These are phyloP conservation scores for Catocala nupta DNA, from an alignment of 2,888 invertebrate genomes.

Conservation along the genomic window DNA sequence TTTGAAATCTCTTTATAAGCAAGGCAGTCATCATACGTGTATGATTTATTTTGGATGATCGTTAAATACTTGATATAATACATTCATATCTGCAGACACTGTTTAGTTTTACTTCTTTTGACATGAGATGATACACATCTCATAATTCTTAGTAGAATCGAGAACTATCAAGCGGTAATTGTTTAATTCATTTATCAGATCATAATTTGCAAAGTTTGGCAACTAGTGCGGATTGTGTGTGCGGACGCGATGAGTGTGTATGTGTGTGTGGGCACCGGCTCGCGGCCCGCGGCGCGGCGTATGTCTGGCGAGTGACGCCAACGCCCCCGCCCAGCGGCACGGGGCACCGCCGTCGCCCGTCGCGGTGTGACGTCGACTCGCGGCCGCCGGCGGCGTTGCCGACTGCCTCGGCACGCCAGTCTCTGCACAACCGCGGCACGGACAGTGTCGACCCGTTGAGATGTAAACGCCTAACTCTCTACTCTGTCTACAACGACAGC, in stretches of 20 bases:
- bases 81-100: slow-evolving; percentile 38
- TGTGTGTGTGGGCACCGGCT: slow-evolving; percentile 41
- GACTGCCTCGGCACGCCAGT: slow-evolving; percentile 63
- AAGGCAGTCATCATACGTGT: no score
- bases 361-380: slow-evolving; percentile 49
- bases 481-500: slow-evolving; percentile 84
- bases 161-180: slow-evolving; percentile 52
- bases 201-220: slow-evolving; percentile 60
- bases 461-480: slow-evolving; percentile 83
- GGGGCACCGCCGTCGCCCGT: slow-evolving; percentile 39
- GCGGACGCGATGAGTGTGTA: slow-evolving; percentile 29
- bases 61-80: slow-evolving; percentile 25
- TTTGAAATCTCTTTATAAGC: no score
- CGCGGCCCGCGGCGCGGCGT: slow-evolving; percentile 47
- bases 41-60: neutral
- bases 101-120: slow-evolving; percentile 67
- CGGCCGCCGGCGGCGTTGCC: slow-evolving; percentile 35
- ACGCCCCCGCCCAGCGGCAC: slow-evolving; percentile 64
- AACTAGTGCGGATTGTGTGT: slow-evolving; percentile 52
- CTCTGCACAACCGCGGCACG: slow-evolving; percentile 84
- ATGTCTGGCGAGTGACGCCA: slow-evolving; percentile 76
- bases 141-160: slow-evolving; percentile 45
- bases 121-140: slow-evolving; percentile 48
- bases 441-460: slow-evolving; percentile 84
- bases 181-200: slow-evolving; percentile 56